Evolutionary conservation across 2,113 vertebrate genomes (phyloP).

Genomic region (Hyperopisus bebe): DNA sequence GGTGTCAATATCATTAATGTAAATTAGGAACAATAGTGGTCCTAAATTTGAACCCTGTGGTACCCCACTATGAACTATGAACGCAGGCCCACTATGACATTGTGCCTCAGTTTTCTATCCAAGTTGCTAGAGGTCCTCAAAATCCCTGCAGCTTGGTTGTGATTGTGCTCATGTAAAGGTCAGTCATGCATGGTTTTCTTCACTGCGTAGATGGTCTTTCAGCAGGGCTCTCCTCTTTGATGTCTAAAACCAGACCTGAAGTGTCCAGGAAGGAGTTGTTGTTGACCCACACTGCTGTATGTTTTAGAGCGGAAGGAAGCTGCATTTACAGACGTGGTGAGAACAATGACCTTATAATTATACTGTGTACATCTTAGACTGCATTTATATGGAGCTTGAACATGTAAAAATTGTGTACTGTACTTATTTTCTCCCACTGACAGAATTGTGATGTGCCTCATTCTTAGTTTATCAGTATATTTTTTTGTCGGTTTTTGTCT

Average conservation of each 20-base stretch:
- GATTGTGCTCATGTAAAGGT: background rate
- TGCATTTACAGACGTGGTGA: too few relatives aligned
- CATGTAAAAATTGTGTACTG: too few relatives aligned
- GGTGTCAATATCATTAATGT: too few relatives aligned
- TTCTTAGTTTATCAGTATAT: background rate
- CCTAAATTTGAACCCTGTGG: too few relatives aligned
- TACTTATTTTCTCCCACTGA: background rate
- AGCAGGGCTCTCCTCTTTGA: background rate
- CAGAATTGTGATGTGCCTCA: background rate
- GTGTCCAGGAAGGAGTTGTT: background rate
- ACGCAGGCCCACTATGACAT: too few relatives aligned
- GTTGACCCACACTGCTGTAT: background rate
- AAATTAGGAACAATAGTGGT: too few relatives aligned
- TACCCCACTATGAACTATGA: too few relatives aligned
- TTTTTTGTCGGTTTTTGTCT: background rate
- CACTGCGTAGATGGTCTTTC: background rate
- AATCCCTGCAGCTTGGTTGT: background rate
- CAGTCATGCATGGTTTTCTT: background rate
- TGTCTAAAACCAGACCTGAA: background rate
- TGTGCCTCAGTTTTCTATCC: too few relatives aligned
- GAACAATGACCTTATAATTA: too few relatives aligned
- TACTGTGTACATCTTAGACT: too few relatives aligned
- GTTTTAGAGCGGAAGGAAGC: background rate
- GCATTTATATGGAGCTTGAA: too few relatives aligned
- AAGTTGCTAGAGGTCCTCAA: too few relatives aligned